Conservation (phyloP, 2,797 vertebrate genomes). For the Bovichtus diacanthus region DNA sequence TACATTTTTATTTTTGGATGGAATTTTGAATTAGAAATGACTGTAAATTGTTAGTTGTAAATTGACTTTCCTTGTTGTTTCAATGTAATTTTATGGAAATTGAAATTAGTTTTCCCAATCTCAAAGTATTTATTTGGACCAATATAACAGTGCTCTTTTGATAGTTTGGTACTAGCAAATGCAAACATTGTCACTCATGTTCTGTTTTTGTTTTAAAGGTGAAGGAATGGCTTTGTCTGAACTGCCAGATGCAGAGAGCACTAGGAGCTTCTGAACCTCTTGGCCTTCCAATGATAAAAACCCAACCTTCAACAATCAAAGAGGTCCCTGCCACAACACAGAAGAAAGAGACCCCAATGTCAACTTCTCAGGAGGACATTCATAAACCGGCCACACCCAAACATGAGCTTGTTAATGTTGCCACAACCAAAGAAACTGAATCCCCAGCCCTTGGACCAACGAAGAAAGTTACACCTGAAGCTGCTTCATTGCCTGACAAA, state of each 20-base stretch:
- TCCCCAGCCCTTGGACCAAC: constrained; percentile 16
- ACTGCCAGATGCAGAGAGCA: constrained; percentile 96
- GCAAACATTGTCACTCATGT: constrained; percentile 32
- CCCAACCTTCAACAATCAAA: constrained; percentile 80
- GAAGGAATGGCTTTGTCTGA: constrained; percentile 95
- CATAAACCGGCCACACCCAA: constrained; percentile 26
- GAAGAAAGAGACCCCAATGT: constrained; percentile 30
- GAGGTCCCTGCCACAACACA: constrained; percentile 44
- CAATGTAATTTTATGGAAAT: background rate
- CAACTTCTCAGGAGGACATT: constrained; percentile 49
- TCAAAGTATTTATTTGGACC: background rate
- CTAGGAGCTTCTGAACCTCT: constrained; percentile 88
- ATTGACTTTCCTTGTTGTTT: background rate
- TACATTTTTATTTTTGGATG: background rate
- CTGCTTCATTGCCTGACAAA: constrained; percentile 55
- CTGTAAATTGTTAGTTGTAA: background rate
- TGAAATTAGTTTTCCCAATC: background rate
- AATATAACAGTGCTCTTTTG: background rate
- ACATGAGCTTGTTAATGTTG: constrained; percentile 19
- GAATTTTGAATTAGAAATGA: background rate
- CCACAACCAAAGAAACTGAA: constrained; percentile 47
- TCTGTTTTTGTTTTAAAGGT: constrained; percentile 78
- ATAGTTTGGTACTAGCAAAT: background rate
- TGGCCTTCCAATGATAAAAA: constrained; percentile 81
- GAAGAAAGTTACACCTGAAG: constrained; percentile 44